Evolutionary conservation across 2,888 invertebrate species (phyloP).

Genomic region (Monochamus alternatus): DNA sequence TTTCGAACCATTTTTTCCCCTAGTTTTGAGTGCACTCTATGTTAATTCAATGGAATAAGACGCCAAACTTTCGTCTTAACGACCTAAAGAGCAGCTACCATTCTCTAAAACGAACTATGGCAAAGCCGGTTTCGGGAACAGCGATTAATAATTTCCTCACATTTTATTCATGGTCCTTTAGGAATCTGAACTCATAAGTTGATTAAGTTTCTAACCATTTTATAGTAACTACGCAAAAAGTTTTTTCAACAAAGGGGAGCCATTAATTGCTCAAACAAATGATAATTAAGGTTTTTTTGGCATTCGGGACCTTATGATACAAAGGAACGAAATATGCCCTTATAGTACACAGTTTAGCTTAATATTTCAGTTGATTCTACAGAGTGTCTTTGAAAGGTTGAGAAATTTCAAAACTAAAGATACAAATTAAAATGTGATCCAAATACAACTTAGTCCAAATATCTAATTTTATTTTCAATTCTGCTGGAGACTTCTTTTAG

Average conservation of each 20-base stretch:
- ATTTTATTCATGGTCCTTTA: slow-evolving; percentile 13
- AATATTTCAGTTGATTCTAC: too few relatives aligned
- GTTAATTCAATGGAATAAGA: background rate
- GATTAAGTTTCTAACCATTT: slow-evolving; percentile 31
- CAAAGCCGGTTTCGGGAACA: slow-evolving; percentile 2
- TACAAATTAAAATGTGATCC: too few relatives aligned
- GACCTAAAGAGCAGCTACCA: background rate
- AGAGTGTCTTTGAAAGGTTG: too few relatives aligned
- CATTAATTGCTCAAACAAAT: background rate
- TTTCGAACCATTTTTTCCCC: background rate
- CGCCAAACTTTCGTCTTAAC: background rate
- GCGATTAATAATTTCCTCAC: slow-evolving; percentile 16
- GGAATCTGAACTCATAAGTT: slow-evolving; percentile 40
- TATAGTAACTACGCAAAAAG: background rate
- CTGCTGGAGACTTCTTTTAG: too few relatives aligned
- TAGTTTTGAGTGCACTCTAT: background rate
- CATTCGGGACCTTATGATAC: background rate
- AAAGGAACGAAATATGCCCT: too few relatives aligned
- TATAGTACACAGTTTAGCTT: too few relatives aligned
- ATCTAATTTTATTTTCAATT: too few relatives aligned
- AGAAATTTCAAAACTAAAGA: too few relatives aligned
- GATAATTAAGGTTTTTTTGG: background rate
- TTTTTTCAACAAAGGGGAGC: background rate
- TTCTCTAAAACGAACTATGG: background rate
- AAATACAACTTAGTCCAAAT: too few relatives aligned